Evolutionary conservation across 2,888 invertebrate genomes (phyloP).

Genomic region (Ceratothoa steindachneri): DNA sequence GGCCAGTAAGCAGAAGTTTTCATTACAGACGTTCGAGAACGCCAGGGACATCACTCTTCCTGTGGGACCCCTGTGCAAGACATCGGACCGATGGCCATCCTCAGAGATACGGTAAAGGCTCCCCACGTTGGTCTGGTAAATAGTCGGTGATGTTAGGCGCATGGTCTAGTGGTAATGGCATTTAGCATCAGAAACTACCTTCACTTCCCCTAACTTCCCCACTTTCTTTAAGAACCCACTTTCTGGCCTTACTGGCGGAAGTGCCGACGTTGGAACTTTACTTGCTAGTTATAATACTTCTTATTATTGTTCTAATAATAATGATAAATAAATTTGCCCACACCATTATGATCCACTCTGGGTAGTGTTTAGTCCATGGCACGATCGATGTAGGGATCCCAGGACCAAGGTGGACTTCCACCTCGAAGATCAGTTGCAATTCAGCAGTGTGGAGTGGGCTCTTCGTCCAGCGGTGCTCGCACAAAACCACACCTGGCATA

Average conservation of each 20-base stretch:
- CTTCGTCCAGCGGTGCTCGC: not conserved
- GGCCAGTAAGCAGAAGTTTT: conserved; percentile 16
- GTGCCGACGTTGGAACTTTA: not conserved
- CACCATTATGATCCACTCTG: not conserved
- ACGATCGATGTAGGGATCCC: not conserved
- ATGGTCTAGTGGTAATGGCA: too few relatives aligned
- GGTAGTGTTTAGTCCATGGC: not conserved
- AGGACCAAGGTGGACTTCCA: not conserved
- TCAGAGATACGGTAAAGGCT: conserved; percentile 26
- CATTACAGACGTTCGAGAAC: conserved; percentile 15
- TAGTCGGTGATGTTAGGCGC: too few relatives aligned
- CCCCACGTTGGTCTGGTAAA: conserved; percentile 32
- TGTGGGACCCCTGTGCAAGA: conserved; percentile 19
- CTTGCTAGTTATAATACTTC: not conserved
- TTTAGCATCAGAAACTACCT: too few relatives aligned
- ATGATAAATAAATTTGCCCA: not conserved
- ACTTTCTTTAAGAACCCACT: too few relatives aligned
- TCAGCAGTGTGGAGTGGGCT: not conserved
- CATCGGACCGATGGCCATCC: not conserved
- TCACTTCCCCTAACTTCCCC: too few relatives aligned
- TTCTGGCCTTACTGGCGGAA: too few relatives aligned
- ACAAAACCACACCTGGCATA: not conserved
- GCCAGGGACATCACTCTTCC: conserved; percentile 16
- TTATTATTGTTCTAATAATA: not conserved
- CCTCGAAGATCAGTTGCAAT: not conserved